Base-by-base conservation (phyloP, 2,888 invertebrate species). In the Abrostola tripartita region DNA sequence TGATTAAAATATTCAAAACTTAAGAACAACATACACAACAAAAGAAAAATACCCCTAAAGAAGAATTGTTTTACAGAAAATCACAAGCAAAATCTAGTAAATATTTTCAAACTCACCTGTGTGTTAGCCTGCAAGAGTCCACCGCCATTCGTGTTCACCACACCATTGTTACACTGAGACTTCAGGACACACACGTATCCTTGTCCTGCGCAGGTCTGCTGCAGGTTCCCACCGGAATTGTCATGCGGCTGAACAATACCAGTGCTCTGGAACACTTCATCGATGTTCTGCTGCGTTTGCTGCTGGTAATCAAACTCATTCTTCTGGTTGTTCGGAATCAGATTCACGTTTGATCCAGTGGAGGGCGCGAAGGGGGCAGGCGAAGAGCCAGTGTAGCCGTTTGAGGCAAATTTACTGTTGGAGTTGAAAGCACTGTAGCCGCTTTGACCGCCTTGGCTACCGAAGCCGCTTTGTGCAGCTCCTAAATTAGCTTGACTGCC, bases 161-260 rank as follows among this genome's bases (percentile, higher is more conserved):
- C 94, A 35, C 97, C 97, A 68, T 96, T 95, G 69, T 92, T 85
- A 83, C 97, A 97, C 74, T 95, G 92, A 0, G 95, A 87, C 68
- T 95, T 96, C 0, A 92, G 88, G 0, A 96, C 96, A 84, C 97
- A 97, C 50, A 95, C 91, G 82, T 95, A 95, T 7, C 95, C 96
- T 55, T 93, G 89, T 0, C 95, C 96, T 68, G 90, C 90, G 81
- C 97, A 97, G 11, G 95, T 92, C 78, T 95, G 90, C 77, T 93
- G 94, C 37, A 95, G 74, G 4, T 90, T 92, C 0, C 91, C 92
- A 1, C 90, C 90, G 12, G 77, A 74, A 54, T 85, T 86, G 38
- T 86, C 84, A 56, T 85, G 81, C 53, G 87, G 88, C 9, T 88
- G 85, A 0, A 92, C 89, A 14, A 90, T 91, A 0, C 90, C 90